Evolutionary conservation across 1,140 invertebrate genomes (phyloP).

Genomic region (Laupala kohalensis): DNA sequence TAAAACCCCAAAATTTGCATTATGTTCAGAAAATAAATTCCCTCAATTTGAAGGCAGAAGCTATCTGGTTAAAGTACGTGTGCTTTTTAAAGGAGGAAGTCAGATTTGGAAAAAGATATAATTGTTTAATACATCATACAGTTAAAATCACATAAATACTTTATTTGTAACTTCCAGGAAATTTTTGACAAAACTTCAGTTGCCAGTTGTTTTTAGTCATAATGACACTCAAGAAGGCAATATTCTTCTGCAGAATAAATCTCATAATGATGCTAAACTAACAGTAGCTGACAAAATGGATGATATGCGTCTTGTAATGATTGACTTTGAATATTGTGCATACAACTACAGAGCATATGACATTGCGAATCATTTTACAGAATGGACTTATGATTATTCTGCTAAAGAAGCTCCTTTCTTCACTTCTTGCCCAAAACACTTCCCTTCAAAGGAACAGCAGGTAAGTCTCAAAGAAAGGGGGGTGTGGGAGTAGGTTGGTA

Average conservation of each 20-base stretch:
- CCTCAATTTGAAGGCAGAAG: conserved; percentile 5
- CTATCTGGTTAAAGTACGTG: conserved; percentile 12
- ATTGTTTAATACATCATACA: not conserved
- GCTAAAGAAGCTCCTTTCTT: conserved; percentile 65
- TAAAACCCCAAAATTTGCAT: not conserved
- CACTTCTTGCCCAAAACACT: conserved; percentile 46
- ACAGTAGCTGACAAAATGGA: conserved; percentile 1
- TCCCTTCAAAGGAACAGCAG: conserved; percentile 67
- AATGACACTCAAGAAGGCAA: conserved; percentile 95
- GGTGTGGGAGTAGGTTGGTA: not conserved
- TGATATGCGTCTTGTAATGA: conserved; percentile 57
- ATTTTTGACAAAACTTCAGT: conserved; percentile 22
- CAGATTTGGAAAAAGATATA: not conserved
- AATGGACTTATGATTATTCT: conserved; percentile 89
- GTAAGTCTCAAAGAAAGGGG: conserved; percentile 43
- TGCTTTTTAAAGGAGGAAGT: not conserved
- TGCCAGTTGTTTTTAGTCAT: conserved; percentile 80
- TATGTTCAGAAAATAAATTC: conserved; percentile 4
- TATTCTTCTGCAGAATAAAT: conserved; percentile 26
- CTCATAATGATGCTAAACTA: conserved; percentile 3
- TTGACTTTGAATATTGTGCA: conserved; percentile 89
- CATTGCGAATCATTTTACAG: conserved; percentile 90
- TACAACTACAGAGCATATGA: conserved; percentile 92
- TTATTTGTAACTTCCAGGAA: conserved; percentile 25
- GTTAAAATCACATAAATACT: not conserved